Conservation (phyloP, 2,888 invertebrate genomes). For the Rapana venosa region DNA sequence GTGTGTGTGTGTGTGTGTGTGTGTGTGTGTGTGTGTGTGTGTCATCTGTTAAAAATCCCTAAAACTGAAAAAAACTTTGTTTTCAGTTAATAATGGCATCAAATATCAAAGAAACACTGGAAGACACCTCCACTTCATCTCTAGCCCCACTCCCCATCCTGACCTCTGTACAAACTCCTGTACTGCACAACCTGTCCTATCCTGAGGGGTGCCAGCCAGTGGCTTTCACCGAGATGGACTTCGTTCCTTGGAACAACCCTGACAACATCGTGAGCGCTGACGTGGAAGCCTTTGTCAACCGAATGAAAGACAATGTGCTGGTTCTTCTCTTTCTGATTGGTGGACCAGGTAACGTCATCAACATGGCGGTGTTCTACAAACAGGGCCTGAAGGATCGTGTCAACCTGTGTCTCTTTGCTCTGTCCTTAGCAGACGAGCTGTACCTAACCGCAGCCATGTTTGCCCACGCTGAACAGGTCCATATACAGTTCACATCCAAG, state of each 20-base stretch:
- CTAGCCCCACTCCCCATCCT: too few relatives aligned
- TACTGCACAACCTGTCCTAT: not conserved
- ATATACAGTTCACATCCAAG: not conserved
- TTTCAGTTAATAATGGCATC: too few relatives aligned
- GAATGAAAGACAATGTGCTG: not conserved
- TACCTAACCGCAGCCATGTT: not conserved
- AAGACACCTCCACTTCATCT: too few relatives aligned
- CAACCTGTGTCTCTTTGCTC: not conserved
- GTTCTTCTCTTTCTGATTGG: not conserved
- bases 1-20: too few relatives aligned
- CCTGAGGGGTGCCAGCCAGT: not conserved
- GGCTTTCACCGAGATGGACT: not conserved
- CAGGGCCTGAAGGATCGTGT: slow-evolving; percentile 7
- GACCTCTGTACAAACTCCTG: too few relatives aligned
- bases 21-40: too few relatives aligned
- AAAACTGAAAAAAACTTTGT: too few relatives aligned
- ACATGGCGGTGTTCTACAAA: slow-evolving; percentile 17
- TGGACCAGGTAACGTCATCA: slow-evolving; percentile 7
- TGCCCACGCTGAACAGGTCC: not conserved
- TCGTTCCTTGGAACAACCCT: not conserved
- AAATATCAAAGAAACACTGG: too few relatives aligned
- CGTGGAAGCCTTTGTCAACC: not conserved
- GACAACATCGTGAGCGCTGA: not conserved
- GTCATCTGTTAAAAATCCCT: too few relatives aligned
- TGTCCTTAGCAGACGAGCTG: not conserved